Base-by-base conservation (phyloP, 2,113 vertebrate genomes). In the Gymnarchus niloticus region DNA sequence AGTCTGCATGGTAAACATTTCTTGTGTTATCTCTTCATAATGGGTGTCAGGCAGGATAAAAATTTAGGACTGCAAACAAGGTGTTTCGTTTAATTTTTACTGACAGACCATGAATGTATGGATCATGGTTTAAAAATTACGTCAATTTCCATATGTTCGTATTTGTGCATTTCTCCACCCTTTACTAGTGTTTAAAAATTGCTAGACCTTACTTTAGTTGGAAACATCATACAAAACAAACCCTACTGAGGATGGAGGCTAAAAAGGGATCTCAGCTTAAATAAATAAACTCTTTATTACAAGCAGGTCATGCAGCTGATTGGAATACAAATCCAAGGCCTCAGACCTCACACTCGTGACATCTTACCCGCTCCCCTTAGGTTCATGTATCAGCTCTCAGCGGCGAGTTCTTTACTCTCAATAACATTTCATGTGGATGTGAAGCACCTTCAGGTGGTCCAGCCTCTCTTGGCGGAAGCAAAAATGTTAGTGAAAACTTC, bases 381-480 rank as follows among this genome's bases (percentile, higher is more conserved):
- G 46, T 83, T 54, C 46, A 61, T 87, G 87, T 59, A 6, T 14
- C 56, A 80, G 82, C 82, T 89, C 86, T 87, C 87, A 83, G 57
- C 85, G 86, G 87, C 84, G 54, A 57, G 73, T 25, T 37, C 61
- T 37, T 37, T 2, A n/a, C n/a, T n/a, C n/a, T n/a, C n/a, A n/a
- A n/a, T n/a, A n/a, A n/a, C n/a, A n/a, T n/a, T n/a, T n/a, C n/a
- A n/a, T n/a, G 61, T 10, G 61, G 28, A 37, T 37, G 61, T 69
- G 61, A 69, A 37, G 61, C 25, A 65, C 59, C 59, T 65, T 65
- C 59, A 33, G 59, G 0, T 9, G 37, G 28, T 25, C 14, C 28
- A 17, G 61, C 61, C n/a, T n/a, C n/a, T 54, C 51, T 54, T 12
- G 8, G 14, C 51, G 14, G 51, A 69, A 33, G 28, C 61, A 25